Conservation (phyloP, 23 tunicate genomes). For the Phallusia fumigata region DNA sequence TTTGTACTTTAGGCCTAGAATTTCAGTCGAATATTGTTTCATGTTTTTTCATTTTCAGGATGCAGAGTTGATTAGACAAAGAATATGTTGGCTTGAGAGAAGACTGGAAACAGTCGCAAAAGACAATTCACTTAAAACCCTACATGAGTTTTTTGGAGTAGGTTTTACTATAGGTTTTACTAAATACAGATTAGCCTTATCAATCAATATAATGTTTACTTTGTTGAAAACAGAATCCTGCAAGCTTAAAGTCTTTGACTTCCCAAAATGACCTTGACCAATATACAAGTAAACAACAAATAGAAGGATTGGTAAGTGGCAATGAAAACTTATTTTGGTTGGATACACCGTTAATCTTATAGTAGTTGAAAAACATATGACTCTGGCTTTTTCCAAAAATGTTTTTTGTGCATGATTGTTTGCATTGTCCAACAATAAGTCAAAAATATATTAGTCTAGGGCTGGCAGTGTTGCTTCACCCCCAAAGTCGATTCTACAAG, state of each 20-base stretch:
- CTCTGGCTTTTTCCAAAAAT: too few relatives aligned
- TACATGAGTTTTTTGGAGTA: slow-evolving; percentile 38
- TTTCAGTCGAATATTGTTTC: too few relatives aligned
- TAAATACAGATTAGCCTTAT: too few relatives aligned
- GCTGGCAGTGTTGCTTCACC: background rate
- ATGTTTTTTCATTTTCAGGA: slow-evolving; percentile 21
- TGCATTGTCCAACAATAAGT: too few relatives aligned
- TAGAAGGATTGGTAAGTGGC: background rate
- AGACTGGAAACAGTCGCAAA: slow-evolving; percentile 42
- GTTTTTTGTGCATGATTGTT: too few relatives aligned
- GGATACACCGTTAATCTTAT: too few relatives aligned
- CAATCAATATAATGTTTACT: background rate
- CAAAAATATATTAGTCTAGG: too few relatives aligned
- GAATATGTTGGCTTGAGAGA: slow-evolving; percentile 64
- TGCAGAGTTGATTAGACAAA: slow-evolving; percentile 40
- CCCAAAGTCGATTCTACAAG: slow-evolving; percentile 25
- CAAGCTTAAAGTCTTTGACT: background rate
- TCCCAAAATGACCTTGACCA: slow-evolving; percentile 1
- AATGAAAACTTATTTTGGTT: too few relatives aligned
- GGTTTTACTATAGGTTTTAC: background rate
- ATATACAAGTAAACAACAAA: background rate
- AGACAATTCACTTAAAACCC: slow-evolving; percentile 21
- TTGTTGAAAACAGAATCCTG: background rate
- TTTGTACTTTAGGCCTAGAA: background rate
- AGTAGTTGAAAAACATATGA: too few relatives aligned